A percentile compares a stretch with the other conserved stretches of the same genome.
Evolutionary conservation across 2,113 vertebrate genomes (phyloP).

Genomic region (Ochotona curzoniae): DNA sequence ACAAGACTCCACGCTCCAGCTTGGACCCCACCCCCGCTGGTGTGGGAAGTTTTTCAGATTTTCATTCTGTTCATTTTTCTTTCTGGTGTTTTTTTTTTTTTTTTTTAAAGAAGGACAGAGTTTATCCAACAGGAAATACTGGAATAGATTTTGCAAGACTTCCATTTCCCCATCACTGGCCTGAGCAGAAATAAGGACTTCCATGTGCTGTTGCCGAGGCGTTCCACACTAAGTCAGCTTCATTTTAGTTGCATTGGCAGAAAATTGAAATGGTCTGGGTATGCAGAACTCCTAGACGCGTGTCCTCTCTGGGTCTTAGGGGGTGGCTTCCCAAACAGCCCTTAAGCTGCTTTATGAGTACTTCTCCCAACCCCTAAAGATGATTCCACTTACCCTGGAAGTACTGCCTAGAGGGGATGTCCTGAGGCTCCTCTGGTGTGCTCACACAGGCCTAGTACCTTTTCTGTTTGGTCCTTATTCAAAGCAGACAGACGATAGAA

Average conservation of each 20-base stretch:
- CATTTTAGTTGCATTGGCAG: not conserved
- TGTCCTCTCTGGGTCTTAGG: not conserved
- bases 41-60: constrained; percentile 60
- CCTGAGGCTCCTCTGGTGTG: not conserved
- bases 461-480: not conserved
- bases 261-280: not conserved
- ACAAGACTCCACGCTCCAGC: not conserved
- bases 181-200: constrained; percentile 22
- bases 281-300: not conserved
- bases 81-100: constrained; percentile 14
- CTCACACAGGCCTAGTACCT: not conserved
- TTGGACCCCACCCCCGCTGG: not conserved
- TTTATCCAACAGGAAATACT: constrained; percentile 70
- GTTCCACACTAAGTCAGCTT: not conserved
- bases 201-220: not conserved
- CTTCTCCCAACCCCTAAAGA: not conserved
- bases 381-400: not conserved
- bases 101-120: constrained; percentile 36
- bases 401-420: not conserved
- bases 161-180: constrained; percentile 44
- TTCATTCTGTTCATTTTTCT: not conserved
- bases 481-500: not conserved
- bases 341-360: not conserved
- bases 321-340: not conserved
- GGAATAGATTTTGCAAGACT: constrained; percentile 60